Percentiles rank a stretch among this genome's conserved stretches.
Evolutionary conservation across 2,113 vertebrate genomes (phyloP).

Genomic region (Nematolebias whitei): DNA sequence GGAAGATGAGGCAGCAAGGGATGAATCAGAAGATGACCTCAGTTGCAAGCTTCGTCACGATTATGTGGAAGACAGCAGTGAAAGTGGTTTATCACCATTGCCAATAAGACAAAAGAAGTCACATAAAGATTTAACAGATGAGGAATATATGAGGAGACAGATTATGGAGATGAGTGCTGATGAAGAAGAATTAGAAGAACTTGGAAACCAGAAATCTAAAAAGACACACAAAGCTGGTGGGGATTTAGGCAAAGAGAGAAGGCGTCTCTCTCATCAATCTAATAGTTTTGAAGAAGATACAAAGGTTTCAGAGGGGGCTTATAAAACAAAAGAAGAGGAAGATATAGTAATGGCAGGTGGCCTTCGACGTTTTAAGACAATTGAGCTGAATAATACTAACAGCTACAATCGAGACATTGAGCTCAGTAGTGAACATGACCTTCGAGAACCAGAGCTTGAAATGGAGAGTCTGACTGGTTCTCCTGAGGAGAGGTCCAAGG

Average conservation of each 20-base stretch:
- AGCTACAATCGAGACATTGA: conserved; percentile 90
- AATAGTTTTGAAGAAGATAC: conserved; percentile 88
- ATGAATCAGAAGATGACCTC: conserved; percentile 92
- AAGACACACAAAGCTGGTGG: conserved; percentile 81
- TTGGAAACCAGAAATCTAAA: conserved; percentile 77
- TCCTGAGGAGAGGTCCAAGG: conserved; percentile 93
- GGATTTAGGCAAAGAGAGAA: conserved; percentile 88
- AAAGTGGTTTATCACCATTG: conserved; percentile 91
- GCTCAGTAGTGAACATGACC: conserved; percentile 85
- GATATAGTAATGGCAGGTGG: conserved; percentile 86
- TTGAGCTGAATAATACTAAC: conserved; percentile 94
- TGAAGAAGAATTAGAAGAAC: conserved; percentile 91
- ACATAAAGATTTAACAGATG: conserved; percentile 85
- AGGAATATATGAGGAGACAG: conserved; percentile 97
- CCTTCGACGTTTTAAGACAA: conserved; percentile 95
- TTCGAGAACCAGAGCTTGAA: conserved; percentile 93
- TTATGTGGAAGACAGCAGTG: conserved; percentile 96
- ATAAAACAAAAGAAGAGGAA: conserved; percentile 70
- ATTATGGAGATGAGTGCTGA: conserved; percentile 98
- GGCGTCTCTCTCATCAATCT: conserved; percentile 86
- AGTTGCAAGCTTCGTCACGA: conserved; percentile 95
- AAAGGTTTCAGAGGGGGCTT: conserved; percentile 76
- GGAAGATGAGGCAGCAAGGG: conserved; percentile 86
- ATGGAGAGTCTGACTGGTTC: conserved; percentile 99
- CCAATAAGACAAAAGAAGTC: conserved; percentile 83